phyloP scores from a whole-genome alignment of 2,113 vertebrate genomes.

The Datnioides undecimradiatus region DNA sequence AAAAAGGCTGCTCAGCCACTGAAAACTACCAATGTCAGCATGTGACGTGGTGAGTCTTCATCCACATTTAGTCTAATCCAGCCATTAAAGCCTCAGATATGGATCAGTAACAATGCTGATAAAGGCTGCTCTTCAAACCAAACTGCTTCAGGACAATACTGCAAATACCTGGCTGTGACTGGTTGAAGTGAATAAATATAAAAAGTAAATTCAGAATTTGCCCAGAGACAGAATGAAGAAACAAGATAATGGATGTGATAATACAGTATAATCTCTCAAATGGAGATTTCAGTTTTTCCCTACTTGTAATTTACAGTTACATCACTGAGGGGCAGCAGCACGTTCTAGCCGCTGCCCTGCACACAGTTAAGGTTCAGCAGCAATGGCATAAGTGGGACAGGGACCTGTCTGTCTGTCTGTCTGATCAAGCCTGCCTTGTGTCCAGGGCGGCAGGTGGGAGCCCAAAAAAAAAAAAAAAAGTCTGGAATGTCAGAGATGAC shows the following conservation, averaged over 20 bases:
- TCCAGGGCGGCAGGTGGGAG: conserved; percentile 45
- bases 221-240: not conserved
- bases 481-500: conserved; percentile 65
- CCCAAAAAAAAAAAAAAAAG: conserved; percentile 60
- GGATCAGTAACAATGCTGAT: not conserved
- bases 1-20: conserved; percentile 1
- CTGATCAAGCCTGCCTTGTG: conserved; percentile 48
- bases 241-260: no score
- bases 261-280: no score
- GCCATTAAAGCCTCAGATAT: not conserved
- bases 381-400: not conserved
- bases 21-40: not conserved
- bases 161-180: not conserved
- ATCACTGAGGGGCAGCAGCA: conserved; percentile 46
- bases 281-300: not conserved
- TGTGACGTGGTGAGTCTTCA: conserved; percentile 2
- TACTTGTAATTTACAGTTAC: conserved; percentile 22
- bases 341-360: not conserved
- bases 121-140: not conserved
- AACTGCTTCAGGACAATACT: not conserved
- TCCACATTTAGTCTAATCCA: not conserved
- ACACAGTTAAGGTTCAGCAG: conserved; percentile 7
- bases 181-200: not conserved
- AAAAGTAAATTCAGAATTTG: not conserved
- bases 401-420: not conserved